These are phyloP conservation scores for Escarpia spicata DNA, from an alignment of 2,888 invertebrate genomes.

Conservation along the genomic window DNA sequence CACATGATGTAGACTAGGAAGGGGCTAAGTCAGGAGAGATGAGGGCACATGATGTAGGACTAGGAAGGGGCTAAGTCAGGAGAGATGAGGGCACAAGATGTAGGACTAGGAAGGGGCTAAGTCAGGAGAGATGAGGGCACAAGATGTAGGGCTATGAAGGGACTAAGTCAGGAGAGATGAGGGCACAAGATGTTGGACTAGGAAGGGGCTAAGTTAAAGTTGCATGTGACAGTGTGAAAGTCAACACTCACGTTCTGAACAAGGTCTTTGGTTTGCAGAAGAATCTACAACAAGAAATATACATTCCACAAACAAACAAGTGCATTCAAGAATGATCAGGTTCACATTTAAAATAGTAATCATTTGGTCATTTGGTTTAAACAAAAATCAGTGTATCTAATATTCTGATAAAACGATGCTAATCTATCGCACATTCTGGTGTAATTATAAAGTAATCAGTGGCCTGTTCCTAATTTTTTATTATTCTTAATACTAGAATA, in stretches of 20 bases:
- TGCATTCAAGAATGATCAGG: neutral
- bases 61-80: no score
- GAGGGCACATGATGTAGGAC: no score
- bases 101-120: no score
- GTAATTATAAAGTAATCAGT: neutral
- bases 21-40: no score
- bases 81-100: no score
- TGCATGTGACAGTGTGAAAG: neutral
- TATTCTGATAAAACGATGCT: neutral
- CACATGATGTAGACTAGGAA: no score
- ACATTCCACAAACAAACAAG: neutral
- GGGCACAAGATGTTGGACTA: no score
- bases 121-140: no score
- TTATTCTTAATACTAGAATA: no score
- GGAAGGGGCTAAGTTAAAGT: no score
- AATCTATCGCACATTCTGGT: neutral
- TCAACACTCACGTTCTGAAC: slow-evolving; percentile 76
- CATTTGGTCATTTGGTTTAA: neutral
- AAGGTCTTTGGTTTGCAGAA: slow-evolving; percentile 89
- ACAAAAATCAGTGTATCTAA: neutral
- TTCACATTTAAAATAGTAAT: neutral
- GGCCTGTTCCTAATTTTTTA: neutral
- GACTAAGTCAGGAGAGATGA: no score
- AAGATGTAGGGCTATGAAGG: no score
- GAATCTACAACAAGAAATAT: slow-evolving; percentile 62